phyloP scores from a whole-genome alignment of 1,140 invertebrate genomes.

The Colletes gigas region DNA sequence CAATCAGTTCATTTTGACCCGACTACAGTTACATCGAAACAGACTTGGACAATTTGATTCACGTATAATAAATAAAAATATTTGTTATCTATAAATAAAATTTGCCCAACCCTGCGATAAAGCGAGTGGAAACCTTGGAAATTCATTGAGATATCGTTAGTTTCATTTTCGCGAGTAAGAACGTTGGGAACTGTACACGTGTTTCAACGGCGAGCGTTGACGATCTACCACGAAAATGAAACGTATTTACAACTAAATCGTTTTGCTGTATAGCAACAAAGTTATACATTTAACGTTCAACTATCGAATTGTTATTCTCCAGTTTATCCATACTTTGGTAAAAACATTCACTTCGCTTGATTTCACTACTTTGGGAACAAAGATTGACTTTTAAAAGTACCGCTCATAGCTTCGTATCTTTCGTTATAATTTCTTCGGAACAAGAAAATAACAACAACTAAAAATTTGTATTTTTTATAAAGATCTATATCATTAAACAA shows the following conservation, averaged over 20 bases:
- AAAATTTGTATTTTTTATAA: no score
- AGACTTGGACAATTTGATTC: no score
- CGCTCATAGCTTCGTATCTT: neutral
- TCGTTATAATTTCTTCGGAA: neutral
- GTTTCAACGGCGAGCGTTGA: no score
- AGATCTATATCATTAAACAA: no score
- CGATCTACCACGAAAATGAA: neutral
- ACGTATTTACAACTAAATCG: neutral
- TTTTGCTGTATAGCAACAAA: neutral
- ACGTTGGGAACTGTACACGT: neutral
- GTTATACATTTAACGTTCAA: no score
- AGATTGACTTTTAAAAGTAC: neutral
- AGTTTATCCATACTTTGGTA: no score
- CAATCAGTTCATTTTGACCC: neutral
- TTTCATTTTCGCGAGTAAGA: neutral
- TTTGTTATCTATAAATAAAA: no score
- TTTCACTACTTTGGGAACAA: neutral
- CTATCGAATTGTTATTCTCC: no score
- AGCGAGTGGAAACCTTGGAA: constrained; percentile 1
- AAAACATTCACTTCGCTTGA: neutral
- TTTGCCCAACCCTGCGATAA: neutral
- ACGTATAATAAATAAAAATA: no score
- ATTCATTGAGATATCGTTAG: neutral
- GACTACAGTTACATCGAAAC: neutral
- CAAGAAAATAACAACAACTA: neutral